Conservation (phyloP, 2,888 invertebrate species). For the Lycocerus yunnanus region DNA sequence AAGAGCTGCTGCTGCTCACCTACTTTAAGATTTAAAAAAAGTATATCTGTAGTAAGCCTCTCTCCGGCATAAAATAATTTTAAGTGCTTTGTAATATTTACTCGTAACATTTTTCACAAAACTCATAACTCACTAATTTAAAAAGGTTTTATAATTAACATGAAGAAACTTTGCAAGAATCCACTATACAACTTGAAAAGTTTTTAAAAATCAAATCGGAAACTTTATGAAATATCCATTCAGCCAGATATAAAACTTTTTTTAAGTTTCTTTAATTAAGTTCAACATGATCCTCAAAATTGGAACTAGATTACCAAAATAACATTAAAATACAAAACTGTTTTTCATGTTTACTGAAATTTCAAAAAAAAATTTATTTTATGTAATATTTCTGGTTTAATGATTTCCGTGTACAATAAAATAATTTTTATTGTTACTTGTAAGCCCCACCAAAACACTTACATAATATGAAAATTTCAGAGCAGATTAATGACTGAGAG, state of each 20-base stretch:
- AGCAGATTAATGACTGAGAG: no score
- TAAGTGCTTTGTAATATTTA: not conserved
- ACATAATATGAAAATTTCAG: no score
- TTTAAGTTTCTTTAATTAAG: not conserved
- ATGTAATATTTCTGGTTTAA: no score
- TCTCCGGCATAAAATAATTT: not conserved
- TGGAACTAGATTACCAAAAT: not conserved
- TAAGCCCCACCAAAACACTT: no score
- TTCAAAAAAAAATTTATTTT: no score
- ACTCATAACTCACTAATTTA: not conserved
- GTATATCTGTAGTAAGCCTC: not conserved
- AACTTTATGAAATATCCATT: not conserved
- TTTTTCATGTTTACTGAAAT: not conserved
- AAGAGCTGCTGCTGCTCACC: not conserved
- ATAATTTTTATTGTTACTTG: no score
- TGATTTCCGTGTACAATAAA: no score
- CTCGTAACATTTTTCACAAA: not conserved
- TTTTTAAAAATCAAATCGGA: not conserved
- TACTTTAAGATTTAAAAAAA: not conserved
- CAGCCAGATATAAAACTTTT: not conserved
- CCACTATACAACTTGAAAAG: not conserved
- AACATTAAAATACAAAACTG: not conserved
- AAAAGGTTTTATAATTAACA: not conserved
- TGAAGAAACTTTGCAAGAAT: not conserved
- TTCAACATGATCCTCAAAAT: not conserved